Base-by-base conservation (phyloP, 30 jellyfish, hydroid and myxozoan genomes). In the Turritopsis dohrnii region DNA sequence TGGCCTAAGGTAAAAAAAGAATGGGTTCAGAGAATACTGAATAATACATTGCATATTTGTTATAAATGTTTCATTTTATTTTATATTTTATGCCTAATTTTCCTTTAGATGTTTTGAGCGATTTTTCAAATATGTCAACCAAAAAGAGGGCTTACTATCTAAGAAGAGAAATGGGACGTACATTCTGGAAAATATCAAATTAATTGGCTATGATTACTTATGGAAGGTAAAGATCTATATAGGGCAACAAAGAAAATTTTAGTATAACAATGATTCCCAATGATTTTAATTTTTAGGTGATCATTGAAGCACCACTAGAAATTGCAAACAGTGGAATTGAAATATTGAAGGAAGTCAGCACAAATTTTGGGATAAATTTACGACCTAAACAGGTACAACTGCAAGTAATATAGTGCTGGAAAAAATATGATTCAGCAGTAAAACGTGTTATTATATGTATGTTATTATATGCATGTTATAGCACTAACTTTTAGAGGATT, bases 91-190 rank as follows among this genome's bases (percentile, higher is more conserved):
- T 41, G 13, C 13, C 60, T n/a, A 16, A 24, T 79, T 72, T 24
- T 52, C 52, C 83, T 79, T 21, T 52, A 93, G 98, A 71, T 93
- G 98, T 75, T 93, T 93, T 73, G 98, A 93, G 66, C 82, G 98
- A 21, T 93, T 93, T 74, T 93, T 93, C 87, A 93, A 93, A 75
- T 93, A 79, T 77, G 98, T 93, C 16, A 93, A 93, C 85, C 85
- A 86, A 24, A 89, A 80, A 65, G 98, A 93, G 60, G 90, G 96
- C 28, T 71, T 83, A 22, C 79, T 93, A 29, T 72, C 89, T 28
- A 93, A 88, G 94, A 88, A 88, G 74, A 82, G 96, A 72, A 93
- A 93, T 71, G 98, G 96, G 18, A 83, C 96, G 23, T 93, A 86
- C 83, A 87, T 93, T 8, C 79, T 93, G 20, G 98, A 93, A 86